Evolutionary conservation across 2,797 vertebrate species (phyloP).

Genomic region (Enteromius fasciolatus): DNA sequence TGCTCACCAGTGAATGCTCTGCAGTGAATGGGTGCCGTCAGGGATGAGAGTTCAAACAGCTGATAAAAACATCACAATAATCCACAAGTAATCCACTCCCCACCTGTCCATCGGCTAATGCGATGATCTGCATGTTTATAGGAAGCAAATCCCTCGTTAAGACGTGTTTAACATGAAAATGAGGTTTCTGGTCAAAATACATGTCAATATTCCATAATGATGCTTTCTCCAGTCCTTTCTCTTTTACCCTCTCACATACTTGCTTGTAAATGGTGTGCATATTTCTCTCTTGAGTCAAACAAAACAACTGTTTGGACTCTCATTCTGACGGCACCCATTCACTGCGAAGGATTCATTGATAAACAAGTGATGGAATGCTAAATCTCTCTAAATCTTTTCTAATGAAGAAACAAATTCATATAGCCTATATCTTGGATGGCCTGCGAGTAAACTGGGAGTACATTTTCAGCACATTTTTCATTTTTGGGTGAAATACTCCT

Average conservation of each 20-base stretch:
- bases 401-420: neutral
- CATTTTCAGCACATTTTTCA: neutral
- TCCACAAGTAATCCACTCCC: neutral
- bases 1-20: neutral
- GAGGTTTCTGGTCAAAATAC: neutral
- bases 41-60: neutral
- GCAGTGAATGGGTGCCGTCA: neutral
- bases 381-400: neutral
- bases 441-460: neutral
- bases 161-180: neutral
- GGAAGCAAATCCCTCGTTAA: neutral
- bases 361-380: neutral
- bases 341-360: neutral
- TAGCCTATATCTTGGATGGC: neutral
- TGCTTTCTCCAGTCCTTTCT: neutral
- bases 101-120: neutral
- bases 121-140: neutral
- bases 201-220: neutral
- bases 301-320: neutral
- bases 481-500: neutral
- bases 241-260: neutral
- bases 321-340: neutral
- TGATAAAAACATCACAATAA: neutral
- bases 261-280: neutral
- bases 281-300: neutral